These are phyloP conservation scores for Columba livia DNA, from an alignment of 2,113 vertebrate species.

Conservation along the genomic window DNA sequence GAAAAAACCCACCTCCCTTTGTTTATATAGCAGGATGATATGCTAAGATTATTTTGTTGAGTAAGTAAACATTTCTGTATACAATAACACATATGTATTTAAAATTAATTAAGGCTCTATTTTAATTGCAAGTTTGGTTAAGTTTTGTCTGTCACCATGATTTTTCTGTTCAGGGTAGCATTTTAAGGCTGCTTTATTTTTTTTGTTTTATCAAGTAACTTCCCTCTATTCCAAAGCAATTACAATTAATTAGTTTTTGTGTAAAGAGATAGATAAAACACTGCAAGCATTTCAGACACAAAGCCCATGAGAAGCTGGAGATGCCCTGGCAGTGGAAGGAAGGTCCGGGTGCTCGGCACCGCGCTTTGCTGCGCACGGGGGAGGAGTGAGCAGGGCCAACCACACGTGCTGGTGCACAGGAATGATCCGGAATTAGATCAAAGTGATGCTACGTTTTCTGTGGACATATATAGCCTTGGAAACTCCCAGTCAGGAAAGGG, in stretches of 20 bases:
- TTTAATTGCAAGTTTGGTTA: not conserved
- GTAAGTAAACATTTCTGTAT: not conserved
- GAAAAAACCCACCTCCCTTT: accelerated
- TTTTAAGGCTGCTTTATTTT: not conserved
- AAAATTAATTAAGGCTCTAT: not conserved
- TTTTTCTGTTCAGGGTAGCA: not conserved
- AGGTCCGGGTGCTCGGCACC: not conserved
- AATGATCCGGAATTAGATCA: not conserved
- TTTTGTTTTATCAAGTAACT: not conserved
- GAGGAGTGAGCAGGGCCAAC: not conserved
- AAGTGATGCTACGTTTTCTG: not conserved
- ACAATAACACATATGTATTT: not conserved
- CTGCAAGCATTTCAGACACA: not conserved
- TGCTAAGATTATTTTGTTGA: not conserved
- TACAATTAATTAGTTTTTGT: not conserved
- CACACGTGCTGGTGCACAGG: too few relatives aligned
- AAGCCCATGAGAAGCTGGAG: not conserved
- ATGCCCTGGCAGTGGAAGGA: not conserved
- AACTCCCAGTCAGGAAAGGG: not conserved
- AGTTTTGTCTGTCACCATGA: not conserved
- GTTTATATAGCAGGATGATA: not conserved
- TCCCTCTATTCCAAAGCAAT: not conserved
- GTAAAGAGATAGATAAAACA: not conserved
- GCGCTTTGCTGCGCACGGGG: not conserved
- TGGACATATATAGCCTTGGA: not conserved